A percentile compares a stretch with the other conserved stretches of the same genome.
These are phyloP conservation scores for Scomberomorus guttatus DNA, from an alignment of 2,797 vertebrate genomes.

Conservation along the genomic window DNA sequence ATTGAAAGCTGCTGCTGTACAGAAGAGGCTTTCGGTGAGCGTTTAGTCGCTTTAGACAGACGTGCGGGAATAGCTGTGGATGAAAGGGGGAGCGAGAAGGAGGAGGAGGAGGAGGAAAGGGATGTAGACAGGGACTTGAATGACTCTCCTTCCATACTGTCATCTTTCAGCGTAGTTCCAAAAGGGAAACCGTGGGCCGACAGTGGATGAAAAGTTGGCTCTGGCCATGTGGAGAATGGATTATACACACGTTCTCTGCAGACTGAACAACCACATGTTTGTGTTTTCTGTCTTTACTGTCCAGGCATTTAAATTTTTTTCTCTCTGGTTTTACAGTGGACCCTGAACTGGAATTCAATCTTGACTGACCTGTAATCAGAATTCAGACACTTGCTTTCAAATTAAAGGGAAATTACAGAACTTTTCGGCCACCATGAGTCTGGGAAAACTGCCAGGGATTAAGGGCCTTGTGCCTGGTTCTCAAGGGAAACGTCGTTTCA, in stretches of 20 bases:
- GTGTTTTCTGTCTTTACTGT: slow-evolving; percentile 49
- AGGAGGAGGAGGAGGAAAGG: neutral
- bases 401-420: slow-evolving; percentile 42
- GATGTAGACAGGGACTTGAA: slow-evolving; percentile 20
- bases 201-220: slow-evolving; percentile 51
- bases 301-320: slow-evolving; percentile 14
- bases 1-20: slow-evolving; percentile 46
- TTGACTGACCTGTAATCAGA: slow-evolving; percentile 51
- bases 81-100: neutral
- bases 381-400: slow-evolving; percentile 8
- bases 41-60: slow-evolving; percentile 37
- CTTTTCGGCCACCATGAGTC: slow-evolving; percentile 87
- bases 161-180: slow-evolving; percentile 28
- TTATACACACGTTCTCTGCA: slow-evolving; percentile 69
- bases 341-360: slow-evolving; percentile 34
- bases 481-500: slow-evolving; percentile 89
- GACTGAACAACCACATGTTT: slow-evolving; percentile 56
- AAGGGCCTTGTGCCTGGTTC: slow-evolving; percentile 91
- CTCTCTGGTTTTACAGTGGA: slow-evolving; percentile 63
- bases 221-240: slow-evolving; percentile 63
- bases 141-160: slow-evolving; percentile 28
- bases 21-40: slow-evolving; percentile 3
- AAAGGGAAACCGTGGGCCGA: slow-evolving; percentile 18
- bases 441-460: slow-evolving; percentile 92
- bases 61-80: slow-evolving; percentile 4